Evolutionary conservation across 2,888 invertebrate genomes (phyloP).

Genomic region (Harpagoxenus sublaevis): DNA sequence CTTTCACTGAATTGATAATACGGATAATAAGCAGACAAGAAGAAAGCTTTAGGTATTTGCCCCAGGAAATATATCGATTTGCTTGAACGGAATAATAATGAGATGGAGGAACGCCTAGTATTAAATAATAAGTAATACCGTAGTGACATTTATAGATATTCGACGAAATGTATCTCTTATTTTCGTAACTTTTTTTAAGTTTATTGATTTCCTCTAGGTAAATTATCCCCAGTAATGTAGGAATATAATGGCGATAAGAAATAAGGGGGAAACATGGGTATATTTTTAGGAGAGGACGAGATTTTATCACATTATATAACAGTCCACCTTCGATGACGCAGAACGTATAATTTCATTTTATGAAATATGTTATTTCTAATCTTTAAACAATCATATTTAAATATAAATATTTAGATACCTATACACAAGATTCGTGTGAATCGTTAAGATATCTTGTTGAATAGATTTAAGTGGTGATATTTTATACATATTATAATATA

Average conservation of each 20-base stretch:
- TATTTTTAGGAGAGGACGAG: conserved; percentile 8
- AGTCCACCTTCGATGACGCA: background rate
- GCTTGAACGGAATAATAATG: conserved; percentile 1
- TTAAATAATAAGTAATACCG: conserved; percentile 20
- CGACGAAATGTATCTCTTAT: conserved; percentile 10
- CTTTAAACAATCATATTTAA: background rate
- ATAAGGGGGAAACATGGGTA: background rate
- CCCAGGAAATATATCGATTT: conserved; percentile 14
- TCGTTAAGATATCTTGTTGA: background rate
- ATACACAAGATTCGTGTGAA: background rate
- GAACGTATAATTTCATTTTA: background rate
- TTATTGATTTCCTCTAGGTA: background rate
- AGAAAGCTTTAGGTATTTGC: background rate
- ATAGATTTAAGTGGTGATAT: background rate
- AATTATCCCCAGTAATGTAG: conserved; percentile 19
- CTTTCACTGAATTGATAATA: background rate
- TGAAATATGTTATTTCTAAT: background rate
- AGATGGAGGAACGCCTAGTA: background rate
- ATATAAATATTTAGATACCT: background rate
- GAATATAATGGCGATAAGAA: conserved; percentile 5
- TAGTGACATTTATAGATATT: conserved; percentile 22
- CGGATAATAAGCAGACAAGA: background rate
- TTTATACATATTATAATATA: background rate
- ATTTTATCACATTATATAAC: conserved; percentile 20
- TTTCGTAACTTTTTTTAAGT: conserved; percentile 15